Evolutionary conservation across 2,888 invertebrate genomes (phyloP).

Genomic region (Choristoneura rosaceana): DNA sequence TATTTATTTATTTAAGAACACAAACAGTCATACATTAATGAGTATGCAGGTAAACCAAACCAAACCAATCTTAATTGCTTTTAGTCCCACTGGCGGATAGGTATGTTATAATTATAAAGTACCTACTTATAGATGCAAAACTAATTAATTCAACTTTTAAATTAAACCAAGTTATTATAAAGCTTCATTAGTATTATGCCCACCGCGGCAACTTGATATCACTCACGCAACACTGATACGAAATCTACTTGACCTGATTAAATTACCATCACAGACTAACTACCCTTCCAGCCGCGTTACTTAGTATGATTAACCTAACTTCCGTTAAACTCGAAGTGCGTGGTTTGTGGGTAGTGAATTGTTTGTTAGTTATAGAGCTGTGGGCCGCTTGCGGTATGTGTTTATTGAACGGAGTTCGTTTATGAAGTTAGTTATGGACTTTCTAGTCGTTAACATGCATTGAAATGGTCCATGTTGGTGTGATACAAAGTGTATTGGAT

Average conservation of each 20-base stretch:
- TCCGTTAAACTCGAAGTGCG: neutral
- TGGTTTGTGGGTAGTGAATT: neutral
- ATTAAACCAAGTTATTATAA: neutral
- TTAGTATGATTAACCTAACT: neutral
- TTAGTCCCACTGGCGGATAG: too few species aligned
- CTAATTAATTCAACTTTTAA: neutral
- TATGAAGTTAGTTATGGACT: conserved; percentile 18
- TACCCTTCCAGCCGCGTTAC: conserved; percentile 14
- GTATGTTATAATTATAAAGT: too few species aligned
- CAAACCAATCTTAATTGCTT: too few species aligned
- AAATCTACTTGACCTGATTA: conserved; percentile 32
- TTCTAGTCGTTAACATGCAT: conserved; percentile 9
- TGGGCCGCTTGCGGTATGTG: conserved; percentile 28
- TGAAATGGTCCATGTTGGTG: neutral
- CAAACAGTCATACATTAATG: too few species aligned
- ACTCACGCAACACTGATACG: conserved; percentile 21
- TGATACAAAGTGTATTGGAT: neutral
- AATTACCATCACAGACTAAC: conserved; percentile 18
- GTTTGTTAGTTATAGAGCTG: conserved; percentile 14
- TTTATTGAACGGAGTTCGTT: conserved; percentile 15
- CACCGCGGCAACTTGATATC: conserved; percentile 5
- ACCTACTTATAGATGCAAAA: too few species aligned
- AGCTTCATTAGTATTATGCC: neutral
- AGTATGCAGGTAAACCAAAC: too few species aligned
- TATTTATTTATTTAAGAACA: too few species aligned